phyloP scores from a whole-genome alignment of 2,888 invertebrate genomes.

The Tuberolachnus salignus region DNA sequence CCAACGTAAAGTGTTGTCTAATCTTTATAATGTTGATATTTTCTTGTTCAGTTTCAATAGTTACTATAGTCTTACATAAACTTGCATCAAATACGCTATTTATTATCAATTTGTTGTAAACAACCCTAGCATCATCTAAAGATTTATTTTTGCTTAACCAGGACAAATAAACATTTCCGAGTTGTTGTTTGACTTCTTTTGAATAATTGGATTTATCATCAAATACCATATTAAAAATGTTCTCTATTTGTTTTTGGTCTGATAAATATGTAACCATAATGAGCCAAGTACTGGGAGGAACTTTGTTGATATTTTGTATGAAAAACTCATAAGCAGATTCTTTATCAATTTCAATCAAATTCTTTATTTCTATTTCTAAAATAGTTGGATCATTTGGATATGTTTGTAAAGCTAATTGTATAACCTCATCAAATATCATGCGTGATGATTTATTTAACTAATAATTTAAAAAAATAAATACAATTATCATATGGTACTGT shows the following conservation, averaged over 20 bases:
- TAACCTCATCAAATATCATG: background rate
- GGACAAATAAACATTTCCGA: conserved; percentile 12
- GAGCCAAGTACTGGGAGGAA: conserved; percentile 20
- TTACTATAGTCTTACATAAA: conserved; percentile 30
- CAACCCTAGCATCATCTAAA: background rate
- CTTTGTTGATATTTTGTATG: background rate
- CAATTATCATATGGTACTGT: background rate
- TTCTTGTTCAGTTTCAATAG: conserved; percentile 29
- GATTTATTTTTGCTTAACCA: conserved; percentile 30
- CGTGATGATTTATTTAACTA: conserved; percentile 22
- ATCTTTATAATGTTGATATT: conserved; percentile 2
- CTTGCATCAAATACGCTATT: background rate
- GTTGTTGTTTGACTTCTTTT: conserved; percentile 11
- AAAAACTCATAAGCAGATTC: conserved; percentile 15
- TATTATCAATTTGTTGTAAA: conserved; percentile 17
- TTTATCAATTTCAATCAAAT: conserved; percentile 1
- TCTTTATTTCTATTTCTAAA: conserved; percentile 5
- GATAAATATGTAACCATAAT: background rate
- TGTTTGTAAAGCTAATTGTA: background rate
- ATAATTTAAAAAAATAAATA: background rate
- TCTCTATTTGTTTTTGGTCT: background rate
- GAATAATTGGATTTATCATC: background rate
- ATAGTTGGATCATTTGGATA: conserved; percentile 29
- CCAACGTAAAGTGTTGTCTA: conserved; percentile 39
- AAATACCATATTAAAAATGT: conserved; percentile 29